Conservation (phyloP, 2,888 invertebrate species). For the Pollenia angustigena region DNA sequence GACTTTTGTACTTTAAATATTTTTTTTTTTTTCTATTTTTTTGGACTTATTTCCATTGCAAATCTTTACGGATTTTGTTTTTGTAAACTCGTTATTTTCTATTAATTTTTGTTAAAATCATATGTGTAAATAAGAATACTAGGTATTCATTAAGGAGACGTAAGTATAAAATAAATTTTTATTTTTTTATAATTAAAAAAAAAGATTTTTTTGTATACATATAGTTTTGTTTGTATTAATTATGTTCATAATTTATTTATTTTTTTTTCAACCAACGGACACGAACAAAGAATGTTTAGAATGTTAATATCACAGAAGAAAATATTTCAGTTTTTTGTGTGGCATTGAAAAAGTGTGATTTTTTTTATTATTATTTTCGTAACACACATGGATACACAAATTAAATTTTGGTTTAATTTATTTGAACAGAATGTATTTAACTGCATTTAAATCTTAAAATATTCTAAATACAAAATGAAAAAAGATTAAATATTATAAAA, state of each 20-base stretch:
- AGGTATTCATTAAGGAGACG: constrained; percentile 60
- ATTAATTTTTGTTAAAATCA: constrained; percentile 31
- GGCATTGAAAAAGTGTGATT: neutral
- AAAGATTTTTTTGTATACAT: constrained; percentile 9
- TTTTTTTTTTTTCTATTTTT: constrained; percentile 24
- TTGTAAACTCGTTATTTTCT: constrained; percentile 41
- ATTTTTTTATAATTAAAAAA: constrained; percentile 46
- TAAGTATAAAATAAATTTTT: constrained; percentile 68
- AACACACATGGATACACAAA: neutral
- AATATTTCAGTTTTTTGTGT: neutral
- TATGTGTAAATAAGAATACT: constrained; percentile 59
- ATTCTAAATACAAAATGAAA: constrained; percentile 48
- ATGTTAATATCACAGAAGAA: neutral
- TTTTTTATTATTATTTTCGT: neutral
- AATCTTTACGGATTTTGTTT: constrained; percentile 55
- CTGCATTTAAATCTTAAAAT: constrained; percentile 64
- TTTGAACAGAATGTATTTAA: constrained; percentile 52
- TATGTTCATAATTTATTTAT: constrained; percentile 21
- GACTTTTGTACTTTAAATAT: constrained; percentile 67
- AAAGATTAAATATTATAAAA: constrained; percentile 14
- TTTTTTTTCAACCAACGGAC: constrained; percentile 12
- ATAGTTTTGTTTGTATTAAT: constrained; percentile 27
- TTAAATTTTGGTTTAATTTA: neutral
- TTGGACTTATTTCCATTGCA: constrained; percentile 33
- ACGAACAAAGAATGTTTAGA: neutral